phyloP scores from a whole-genome alignment of 30 jellyfish, hydroid and myxozoan genomes.

The Hydractinia symbiolongicarpus region DNA sequence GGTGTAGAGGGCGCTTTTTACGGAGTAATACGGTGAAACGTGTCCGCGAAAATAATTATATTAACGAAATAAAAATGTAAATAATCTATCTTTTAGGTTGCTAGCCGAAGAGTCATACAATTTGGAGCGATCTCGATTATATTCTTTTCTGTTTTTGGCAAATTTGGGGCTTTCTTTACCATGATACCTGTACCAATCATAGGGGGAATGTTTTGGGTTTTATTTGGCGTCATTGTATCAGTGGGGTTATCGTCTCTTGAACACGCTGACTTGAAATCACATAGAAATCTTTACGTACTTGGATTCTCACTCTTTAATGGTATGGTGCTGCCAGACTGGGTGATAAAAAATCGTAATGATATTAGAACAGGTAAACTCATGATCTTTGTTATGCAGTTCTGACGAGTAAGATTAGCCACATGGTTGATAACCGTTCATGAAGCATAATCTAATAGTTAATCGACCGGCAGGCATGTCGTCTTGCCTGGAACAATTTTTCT shows the following conservation, averaged over 20 bases:
- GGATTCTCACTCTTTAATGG: background rate
- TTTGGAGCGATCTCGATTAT: background rate
- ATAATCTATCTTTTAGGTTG: background rate
- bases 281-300: background rate
- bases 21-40: no score
- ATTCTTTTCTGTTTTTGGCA: background rate
- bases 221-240: background rate
- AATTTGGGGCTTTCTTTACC: background rate
- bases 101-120: conserved; percentile 2
- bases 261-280: background rate
- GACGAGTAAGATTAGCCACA: background rate
- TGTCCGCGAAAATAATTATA: no score
- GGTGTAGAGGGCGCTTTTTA: no score
- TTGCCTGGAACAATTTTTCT: no score
- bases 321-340: conserved; percentile 3
- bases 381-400: background rate
- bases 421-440: background rate
- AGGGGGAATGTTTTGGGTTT: background rate
- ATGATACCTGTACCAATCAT: conserved; percentile 2
- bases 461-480: no score
- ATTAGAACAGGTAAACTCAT: background rate
- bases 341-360: background rate
- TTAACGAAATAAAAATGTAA: no score
- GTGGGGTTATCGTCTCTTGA: background rate
- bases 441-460: background rate